Evolutionary conservation across 2,888 invertebrate species (phyloP).

Genomic region (Eupithecia subumbrata): DNA sequence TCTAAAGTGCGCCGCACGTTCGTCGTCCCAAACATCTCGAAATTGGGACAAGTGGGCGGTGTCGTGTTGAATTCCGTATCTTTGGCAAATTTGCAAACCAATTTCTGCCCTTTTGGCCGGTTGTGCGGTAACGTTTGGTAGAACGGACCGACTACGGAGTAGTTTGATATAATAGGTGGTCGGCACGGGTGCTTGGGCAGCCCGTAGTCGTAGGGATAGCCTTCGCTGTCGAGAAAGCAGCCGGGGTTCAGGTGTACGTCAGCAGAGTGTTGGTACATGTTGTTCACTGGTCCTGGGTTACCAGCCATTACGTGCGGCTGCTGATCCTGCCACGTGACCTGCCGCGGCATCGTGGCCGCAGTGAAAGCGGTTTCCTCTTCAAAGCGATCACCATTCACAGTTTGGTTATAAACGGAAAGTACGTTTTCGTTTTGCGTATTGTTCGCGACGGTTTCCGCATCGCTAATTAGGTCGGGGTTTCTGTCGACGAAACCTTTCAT

Average conservation of each 20-base stretch:
- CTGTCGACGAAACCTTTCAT: conserved; percentile 85
- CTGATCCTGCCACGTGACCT: conserved; percentile 84
- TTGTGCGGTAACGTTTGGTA: conserved; percentile 92
- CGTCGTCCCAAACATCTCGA: conserved; percentile 74
- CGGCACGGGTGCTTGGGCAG: conserved; percentile 86
- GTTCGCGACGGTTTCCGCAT: conserved; percentile 86
- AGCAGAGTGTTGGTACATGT: conserved; percentile 86
- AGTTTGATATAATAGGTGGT: conserved; percentile 76
- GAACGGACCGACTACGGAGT: conserved; percentile 79
- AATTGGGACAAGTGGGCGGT: conserved; percentile 70
- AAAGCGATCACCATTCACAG: conserved; percentile 66
- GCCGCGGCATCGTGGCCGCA: conserved; percentile 73
- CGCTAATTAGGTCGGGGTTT: conserved; percentile 92
- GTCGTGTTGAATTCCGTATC: conserved; percentile 77
- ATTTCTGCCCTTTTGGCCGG: conserved; percentile 83
- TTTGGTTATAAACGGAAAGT: conserved; percentile 78
- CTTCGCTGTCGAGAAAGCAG: conserved; percentile 90
- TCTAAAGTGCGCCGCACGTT: conserved; percentile 91
- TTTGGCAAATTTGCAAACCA: conserved; percentile 79
- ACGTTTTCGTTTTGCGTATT: conserved; percentile 78
- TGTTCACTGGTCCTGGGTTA: conserved; percentile 71
- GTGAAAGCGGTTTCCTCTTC: conserved; percentile 77
- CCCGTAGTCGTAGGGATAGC: conserved; percentile 91
- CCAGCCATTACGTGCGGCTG: conserved; percentile 66
- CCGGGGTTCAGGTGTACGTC: conserved; percentile 90